Conservation (phyloP, 1,140 invertebrate genomes). For the Hyphantria cunea region DNA sequence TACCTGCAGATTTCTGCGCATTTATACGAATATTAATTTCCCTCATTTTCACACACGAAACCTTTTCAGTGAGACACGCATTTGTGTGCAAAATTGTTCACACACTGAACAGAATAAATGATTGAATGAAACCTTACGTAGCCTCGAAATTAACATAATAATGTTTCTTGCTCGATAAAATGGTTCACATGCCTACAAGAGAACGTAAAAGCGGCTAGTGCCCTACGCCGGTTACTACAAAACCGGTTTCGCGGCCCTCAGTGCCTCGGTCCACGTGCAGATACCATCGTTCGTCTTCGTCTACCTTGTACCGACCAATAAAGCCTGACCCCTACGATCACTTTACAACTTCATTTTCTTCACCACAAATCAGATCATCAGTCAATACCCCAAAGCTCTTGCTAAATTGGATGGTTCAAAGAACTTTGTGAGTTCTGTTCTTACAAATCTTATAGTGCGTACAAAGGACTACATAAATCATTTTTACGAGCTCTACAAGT, state of each 20-base stretch:
- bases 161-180: conserved; percentile 18
- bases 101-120: no score
- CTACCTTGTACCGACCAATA: conserved; percentile 41
- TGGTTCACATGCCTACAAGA: conserved; percentile 30
- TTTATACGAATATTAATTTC: no score
- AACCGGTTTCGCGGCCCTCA: conserved; percentile 64
- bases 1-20: no score
- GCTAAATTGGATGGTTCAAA: conserved; percentile 31
- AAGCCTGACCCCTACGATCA: conserved; percentile 22
- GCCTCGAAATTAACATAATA: conserved; percentile 25
- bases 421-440: conserved; percentile 35
- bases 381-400: conserved; percentile 28
- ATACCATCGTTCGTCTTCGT: conserved; percentile 66
- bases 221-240: conserved; percentile 65
- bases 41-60: no score
- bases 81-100: no score
- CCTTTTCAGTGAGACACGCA: no score
- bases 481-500: conserved; percentile 51
- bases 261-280: conserved; percentile 62
- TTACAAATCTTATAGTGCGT: conserved; percentile 36
- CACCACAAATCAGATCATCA: conserved; percentile 25
- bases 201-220: conserved; percentile 58
- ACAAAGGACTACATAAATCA: conserved; percentile 57
- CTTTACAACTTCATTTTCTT: conserved; percentile 33
- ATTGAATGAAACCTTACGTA: conserved; percentile 1